These are phyloP conservation scores for Drosophila tsacasi DNA, from an alignment of 1,140 invertebrate genomes.

Conservation along the genomic window DNA sequence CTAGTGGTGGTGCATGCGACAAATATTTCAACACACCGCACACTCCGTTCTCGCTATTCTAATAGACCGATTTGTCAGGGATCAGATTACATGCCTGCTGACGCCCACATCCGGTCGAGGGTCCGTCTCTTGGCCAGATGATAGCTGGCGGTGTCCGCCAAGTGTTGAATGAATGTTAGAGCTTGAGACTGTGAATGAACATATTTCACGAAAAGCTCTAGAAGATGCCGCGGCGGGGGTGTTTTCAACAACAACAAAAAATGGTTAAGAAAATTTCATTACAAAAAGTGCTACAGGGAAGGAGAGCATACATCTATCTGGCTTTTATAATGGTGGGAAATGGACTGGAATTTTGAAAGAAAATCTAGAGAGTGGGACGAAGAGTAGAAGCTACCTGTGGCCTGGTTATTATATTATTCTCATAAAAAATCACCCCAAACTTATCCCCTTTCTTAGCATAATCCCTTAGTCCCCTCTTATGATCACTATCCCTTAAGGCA, in stretches of 20 bases:
- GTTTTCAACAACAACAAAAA: slow-evolving; percentile 4
- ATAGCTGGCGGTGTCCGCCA: slow-evolving; percentile 13
- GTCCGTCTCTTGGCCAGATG: slow-evolving; percentile 36
- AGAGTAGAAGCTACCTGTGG: too few species aligned
- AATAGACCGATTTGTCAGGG: slow-evolving; percentile 85
- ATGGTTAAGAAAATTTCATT: slow-evolving; percentile 40
- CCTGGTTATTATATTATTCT: neutral
- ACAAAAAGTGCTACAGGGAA: slow-evolving; percentile 8
- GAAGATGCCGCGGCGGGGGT: slow-evolving; percentile 10
- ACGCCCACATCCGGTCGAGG: slow-evolving; percentile 81
- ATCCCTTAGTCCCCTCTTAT: neutral
- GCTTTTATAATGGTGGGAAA: slow-evolving; percentile 6
- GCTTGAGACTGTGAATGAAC: slow-evolving; percentile 57
- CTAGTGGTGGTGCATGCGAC: slow-evolving; percentile 67
- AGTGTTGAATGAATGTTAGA: slow-evolving; percentile 67
- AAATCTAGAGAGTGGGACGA: too few species aligned
- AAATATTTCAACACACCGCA: slow-evolving; percentile 77
- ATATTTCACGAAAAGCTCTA: slow-evolving; percentile 42
- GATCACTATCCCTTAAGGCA: neutral
- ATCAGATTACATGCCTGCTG: slow-evolving; percentile 84
- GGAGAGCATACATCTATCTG: neutral
- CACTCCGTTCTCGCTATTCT: slow-evolving; percentile 72
- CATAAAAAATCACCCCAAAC: neutral
- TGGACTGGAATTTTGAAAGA: neutral
- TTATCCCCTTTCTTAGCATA: neutral